Conservation (phyloP, 2,888 invertebrate genomes). For the Acleris emargana region DNA sequence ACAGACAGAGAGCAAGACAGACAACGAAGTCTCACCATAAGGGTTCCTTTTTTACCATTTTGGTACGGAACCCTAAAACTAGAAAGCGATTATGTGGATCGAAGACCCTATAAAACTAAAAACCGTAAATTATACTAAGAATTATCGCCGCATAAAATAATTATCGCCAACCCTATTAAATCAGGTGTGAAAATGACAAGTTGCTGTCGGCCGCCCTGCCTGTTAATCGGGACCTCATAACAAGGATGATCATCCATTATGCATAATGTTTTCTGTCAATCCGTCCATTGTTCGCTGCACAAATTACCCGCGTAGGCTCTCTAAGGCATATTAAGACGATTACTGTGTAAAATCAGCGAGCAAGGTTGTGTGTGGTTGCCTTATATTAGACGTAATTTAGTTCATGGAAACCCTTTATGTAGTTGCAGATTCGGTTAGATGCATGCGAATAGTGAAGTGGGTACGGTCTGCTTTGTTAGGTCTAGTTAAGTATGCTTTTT, state of each 20-base stretch:
- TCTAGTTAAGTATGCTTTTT: too few species aligned
- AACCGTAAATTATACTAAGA: not conserved
- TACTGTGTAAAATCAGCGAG: slow-evolving; percentile 54
- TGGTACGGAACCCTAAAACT: too few species aligned
- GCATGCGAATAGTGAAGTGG: not conserved
- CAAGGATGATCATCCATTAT: slow-evolving; percentile 72
- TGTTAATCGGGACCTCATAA: slow-evolving; percentile 68
- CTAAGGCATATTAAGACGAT: slow-evolving; percentile 56
- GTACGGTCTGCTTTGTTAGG: too few species aligned
- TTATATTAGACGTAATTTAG: slow-evolving; percentile 59
- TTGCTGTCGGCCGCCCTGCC: slow-evolving; percentile 47
- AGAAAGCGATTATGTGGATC: too few species aligned
- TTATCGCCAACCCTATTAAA: slow-evolving; percentile 55
- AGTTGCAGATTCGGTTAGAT: slow-evolving; percentile 29
- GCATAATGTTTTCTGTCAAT: slow-evolving; percentile 71
- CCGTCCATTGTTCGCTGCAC: slow-evolving; percentile 71
- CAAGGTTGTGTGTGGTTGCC: slow-evolving; percentile 65
- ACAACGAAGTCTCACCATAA: too few species aligned
- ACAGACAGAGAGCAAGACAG: too few species aligned
- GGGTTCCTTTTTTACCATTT: too few species aligned
- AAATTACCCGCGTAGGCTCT: slow-evolving; percentile 72
- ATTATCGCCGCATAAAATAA: too few species aligned
- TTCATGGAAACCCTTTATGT: slow-evolving; percentile 66
- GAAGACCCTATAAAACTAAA: not conserved
- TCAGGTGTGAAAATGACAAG: slow-evolving; percentile 76